phyloP scores from a whole-genome alignment of 2,113 vertebrate genomes.

The Acrocephalus arundinaceus region DNA sequence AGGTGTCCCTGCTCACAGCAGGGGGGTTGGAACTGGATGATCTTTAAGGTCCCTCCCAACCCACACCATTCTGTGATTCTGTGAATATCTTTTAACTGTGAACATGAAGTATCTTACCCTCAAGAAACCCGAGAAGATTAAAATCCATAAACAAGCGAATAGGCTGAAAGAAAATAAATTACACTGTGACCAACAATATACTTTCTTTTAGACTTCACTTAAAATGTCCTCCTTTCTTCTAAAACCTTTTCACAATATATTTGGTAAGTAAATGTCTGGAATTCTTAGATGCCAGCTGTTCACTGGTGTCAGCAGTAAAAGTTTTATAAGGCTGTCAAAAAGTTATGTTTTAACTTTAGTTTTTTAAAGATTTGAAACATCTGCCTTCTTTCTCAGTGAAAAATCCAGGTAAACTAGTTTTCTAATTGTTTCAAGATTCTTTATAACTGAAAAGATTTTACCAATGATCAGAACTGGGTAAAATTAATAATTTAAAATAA shows the following conservation, averaged over 20 bases:
- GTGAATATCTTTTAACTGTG: background rate
- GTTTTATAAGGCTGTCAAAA: background rate
- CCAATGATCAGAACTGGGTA: background rate
- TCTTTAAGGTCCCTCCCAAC: background rate
- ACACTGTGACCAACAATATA: constrained; percentile 1
- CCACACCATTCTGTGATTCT: background rate
- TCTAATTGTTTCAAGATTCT: background rate
- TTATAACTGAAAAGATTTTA: background rate
- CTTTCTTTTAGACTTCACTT: background rate
- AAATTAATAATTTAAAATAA: background rate
- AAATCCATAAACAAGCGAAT: constrained; percentile 90
- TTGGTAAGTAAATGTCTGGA: background rate
- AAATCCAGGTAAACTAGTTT: background rate
- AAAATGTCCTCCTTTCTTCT: background rate
- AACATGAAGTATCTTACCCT: constrained; percentile 77
- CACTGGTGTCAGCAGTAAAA: background rate
- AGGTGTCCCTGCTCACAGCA: background rate
- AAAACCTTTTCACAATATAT: background rate
- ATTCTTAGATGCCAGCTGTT: background rate
- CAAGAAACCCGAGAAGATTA: constrained; percentile 84
- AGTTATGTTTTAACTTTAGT: background rate
- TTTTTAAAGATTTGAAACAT: background rate
- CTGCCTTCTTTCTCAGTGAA: background rate
- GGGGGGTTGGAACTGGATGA: background rate
- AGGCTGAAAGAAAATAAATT: constrained; percentile 71